Conservation (phyloP, 23 tunicate species). For the Trididemnum clinides region DNA sequence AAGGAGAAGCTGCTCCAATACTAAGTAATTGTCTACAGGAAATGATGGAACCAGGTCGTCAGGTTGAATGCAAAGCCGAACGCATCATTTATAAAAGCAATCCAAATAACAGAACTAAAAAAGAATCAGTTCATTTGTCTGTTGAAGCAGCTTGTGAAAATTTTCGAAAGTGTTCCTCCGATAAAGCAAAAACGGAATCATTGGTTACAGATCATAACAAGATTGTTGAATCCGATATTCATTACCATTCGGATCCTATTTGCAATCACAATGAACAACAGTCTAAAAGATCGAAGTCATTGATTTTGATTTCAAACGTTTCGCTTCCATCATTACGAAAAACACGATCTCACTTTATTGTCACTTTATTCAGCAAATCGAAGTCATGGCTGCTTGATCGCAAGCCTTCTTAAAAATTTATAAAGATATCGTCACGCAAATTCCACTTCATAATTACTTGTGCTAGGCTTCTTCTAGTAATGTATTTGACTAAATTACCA, state of each 20-base stretch:
- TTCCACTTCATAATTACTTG: too few species aligned
- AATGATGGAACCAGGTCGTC: too few species aligned
- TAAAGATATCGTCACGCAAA: too few species aligned
- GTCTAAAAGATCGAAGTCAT: constrained; percentile 38
- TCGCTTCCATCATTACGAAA: neutral
- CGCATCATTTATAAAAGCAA: too few species aligned
- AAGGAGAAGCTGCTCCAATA: neutral
- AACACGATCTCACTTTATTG: constrained; percentile 7
- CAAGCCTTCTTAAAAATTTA: too few species aligned
- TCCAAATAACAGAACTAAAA: too few species aligned
- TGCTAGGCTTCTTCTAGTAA: too few species aligned
- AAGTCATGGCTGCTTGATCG: constrained; percentile 36
- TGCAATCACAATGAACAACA: constrained; percentile 1
- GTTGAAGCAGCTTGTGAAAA: too few species aligned
- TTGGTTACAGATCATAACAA: neutral
- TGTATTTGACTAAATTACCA: too few species aligned
- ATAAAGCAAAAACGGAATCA: constrained; percentile 18
- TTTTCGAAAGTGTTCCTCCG: neutral
- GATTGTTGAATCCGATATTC: constrained; percentile 19
- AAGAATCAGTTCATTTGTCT: too few species aligned
- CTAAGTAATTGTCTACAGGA: too few species aligned
- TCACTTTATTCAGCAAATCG: constrained; percentile 31
- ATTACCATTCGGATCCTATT: constrained; percentile 38
- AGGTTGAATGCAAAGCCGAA: too few species aligned
- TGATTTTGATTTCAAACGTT: constrained; percentile 6